Conservation (phyloP, 2,113 vertebrate species). For the Ophthalmotilapia sp. region DNA sequence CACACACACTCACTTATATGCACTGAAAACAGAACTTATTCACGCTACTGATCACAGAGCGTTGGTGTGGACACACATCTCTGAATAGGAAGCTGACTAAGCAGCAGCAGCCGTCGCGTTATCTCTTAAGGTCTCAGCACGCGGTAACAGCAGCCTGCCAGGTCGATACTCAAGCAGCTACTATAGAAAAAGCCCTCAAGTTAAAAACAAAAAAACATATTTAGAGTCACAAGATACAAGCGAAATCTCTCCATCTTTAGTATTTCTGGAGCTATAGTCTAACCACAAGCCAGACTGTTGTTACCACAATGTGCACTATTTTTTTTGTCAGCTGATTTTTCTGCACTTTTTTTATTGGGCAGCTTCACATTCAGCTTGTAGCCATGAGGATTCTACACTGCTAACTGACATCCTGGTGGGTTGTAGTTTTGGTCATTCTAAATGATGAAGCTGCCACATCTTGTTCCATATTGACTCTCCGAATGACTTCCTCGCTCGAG, state of each 20-base stretch:
- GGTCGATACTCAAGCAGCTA: not conserved
- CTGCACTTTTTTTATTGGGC: not conserved
- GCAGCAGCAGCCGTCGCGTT: conserved; percentile 36
- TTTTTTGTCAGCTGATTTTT: not conserved
- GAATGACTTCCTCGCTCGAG: not conserved
- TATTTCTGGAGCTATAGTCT: not conserved
- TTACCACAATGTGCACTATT: not conserved
- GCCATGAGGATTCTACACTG: not conserved
- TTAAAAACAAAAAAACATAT: not conserved
- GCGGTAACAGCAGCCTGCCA: not conserved
- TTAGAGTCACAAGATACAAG: not conserved
- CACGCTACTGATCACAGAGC: not conserved
- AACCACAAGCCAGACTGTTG: not conserved
- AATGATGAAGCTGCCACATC: not conserved
- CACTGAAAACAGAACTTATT: not conserved
- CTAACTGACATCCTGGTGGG: not conserved
- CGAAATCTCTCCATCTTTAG: not conserved
- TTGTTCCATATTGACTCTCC: not conserved
- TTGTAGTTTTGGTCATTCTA: conserved; percentile 6
- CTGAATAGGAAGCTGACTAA: conserved; percentile 50
- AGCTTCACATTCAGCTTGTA: not conserved
- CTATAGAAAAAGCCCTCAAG: not conserved
- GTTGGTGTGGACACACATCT: conserved; percentile 38
- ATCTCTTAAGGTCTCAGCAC: conserved; percentile 11
- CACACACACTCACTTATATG: not conserved